phyloP scores from a whole-genome alignment of 2,888 invertebrate genomes.

The Xestia xanthographa region DNA sequence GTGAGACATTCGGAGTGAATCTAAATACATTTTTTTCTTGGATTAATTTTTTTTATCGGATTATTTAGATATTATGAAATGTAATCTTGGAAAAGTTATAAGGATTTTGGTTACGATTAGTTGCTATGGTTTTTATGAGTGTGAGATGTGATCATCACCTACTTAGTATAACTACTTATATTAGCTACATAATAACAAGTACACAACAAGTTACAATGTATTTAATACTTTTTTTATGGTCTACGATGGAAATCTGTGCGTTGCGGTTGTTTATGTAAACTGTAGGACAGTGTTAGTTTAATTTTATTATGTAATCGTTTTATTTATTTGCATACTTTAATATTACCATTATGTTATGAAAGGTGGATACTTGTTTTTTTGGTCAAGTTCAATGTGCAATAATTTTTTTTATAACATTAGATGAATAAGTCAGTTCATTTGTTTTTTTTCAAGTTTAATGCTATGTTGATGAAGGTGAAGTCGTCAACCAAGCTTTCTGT shows the following conservation, averaged over 20 bases:
- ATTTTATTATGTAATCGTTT: neutral
- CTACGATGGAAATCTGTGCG: neutral
- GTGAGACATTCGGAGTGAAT: constrained; percentile 20
- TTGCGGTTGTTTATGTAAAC: neutral
- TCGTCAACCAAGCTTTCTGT: neutral
- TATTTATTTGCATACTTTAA: neutral
- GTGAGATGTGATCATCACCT: constrained; percentile 3
- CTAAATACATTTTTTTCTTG: constrained; percentile 23
- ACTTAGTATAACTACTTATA: constrained; percentile 15
- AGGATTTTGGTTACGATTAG: neutral
- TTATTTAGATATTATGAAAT: constrained; percentile 8
- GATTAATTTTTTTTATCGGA: neutral
- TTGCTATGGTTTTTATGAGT: constrained; percentile 1
- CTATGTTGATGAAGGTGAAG: neutral
- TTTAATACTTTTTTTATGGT: neutral
- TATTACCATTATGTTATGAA: no score
- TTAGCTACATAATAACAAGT: neutral
- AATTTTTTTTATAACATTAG: no score
- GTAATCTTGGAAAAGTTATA: neutral
- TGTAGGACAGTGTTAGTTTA: neutral
- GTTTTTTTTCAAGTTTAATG: neutral
- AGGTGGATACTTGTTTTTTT: no score
- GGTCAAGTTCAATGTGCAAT: neutral
- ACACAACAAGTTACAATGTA: constrained; percentile 1
- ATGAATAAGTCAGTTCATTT: neutral